These are phyloP conservation scores for Phymorhynchus buccinoides DNA, from an alignment of 1,140 invertebrate genomes.

Conservation along the genomic window DNA sequence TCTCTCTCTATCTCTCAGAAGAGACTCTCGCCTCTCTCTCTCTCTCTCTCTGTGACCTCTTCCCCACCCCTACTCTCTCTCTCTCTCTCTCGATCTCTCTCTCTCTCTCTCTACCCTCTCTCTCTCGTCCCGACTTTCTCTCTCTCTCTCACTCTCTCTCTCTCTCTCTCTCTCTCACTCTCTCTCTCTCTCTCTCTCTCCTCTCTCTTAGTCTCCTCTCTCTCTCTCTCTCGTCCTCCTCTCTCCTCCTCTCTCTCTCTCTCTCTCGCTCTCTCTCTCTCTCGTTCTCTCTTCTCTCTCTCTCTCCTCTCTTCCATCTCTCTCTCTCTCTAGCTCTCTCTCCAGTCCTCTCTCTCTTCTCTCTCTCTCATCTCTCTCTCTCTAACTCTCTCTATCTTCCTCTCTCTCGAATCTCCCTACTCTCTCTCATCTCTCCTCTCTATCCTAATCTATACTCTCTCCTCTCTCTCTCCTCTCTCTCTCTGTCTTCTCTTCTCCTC, in stretches of 20 bases:
- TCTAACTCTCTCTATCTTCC: neutral
- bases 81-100: neutral
- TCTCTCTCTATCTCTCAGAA: too few relatives aligned
- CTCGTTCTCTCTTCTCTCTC: neutral
- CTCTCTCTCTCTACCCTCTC: neutral
- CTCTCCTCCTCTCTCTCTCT: neutral
- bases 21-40: too few relatives aligned
- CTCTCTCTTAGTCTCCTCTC: neutral
- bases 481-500: neutral
- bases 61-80: neutral
- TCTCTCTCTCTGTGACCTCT: too few relatives aligned
- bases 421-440: neutral
- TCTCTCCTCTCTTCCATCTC: neutral
- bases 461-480: too few relatives aligned
- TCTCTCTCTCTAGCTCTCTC: conserved; percentile 11
- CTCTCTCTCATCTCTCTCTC: neutral
- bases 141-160: neutral
- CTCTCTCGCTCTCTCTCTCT: neutral
- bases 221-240: neutral
- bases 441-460: neutral
- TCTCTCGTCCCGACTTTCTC: neutral
- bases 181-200: too few relatives aligned
- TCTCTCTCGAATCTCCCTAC: neutral
- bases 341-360: neutral
- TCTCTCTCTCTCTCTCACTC: neutral